Percentiles rank a stretch among this genome's conserved stretches.
phyloP scores from a whole-genome alignment of 2,797 vertebrate genomes.

The Macropus fuliginosus region DNA sequence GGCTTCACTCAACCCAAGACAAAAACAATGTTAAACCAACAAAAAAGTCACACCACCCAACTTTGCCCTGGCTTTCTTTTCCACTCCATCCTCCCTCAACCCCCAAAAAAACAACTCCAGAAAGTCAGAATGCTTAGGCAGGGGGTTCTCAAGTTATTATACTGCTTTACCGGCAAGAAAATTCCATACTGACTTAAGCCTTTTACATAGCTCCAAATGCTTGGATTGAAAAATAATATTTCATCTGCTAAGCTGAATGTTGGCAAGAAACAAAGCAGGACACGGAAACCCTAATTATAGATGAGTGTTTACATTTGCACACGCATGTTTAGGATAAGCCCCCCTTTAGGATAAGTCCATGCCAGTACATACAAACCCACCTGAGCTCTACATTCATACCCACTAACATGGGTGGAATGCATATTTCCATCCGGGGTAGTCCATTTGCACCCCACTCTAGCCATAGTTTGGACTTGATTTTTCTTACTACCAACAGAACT shows the following conservation, averaged over 20 bases:
- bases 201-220: constrained; percentile 34
- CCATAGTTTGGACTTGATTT: not conserved
- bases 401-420: not conserved
- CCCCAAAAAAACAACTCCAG: not conserved
- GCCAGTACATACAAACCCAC: not conserved
- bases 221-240: constrained; percentile 34
- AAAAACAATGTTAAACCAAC: not conserved
- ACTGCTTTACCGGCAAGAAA: constrained; percentile 33
- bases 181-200: constrained; percentile 64
- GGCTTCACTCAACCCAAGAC: not conserved
- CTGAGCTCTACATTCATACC: not conserved
- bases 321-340: not conserved
- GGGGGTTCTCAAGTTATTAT: not conserved
- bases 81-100: not conserved
- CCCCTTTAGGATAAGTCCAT: not conserved
- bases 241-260: constrained; percentile 38
- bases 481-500: constrained; percentile 1
- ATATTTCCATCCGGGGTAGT: constrained; percentile 18
- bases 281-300: not conserved
- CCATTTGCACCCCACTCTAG: not conserved
- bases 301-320: not conserved
- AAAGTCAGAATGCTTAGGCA: not conserved
- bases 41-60: not conserved
- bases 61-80: not conserved
- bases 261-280: constrained; percentile 48